These are phyloP conservation scores for Euzetes globulus DNA, from an alignment of 2,888 invertebrate species.

Conservation along the genomic window DNA sequence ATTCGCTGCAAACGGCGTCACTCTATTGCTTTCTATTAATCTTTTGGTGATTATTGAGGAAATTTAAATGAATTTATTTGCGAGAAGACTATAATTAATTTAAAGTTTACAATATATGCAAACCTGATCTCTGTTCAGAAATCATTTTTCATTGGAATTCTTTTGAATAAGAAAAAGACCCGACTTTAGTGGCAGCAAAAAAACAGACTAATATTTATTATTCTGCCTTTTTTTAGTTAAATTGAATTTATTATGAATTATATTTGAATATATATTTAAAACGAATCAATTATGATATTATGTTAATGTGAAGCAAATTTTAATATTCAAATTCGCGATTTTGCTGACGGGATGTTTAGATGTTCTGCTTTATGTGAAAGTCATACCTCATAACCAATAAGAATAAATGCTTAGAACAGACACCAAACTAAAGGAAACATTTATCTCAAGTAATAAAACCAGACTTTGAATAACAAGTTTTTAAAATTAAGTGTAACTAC, in stretches of 20 bases:
- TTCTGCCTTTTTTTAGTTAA: background rate
- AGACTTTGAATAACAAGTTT: slow-evolving; percentile 22
- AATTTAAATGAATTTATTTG: background rate
- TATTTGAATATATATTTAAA: slow-evolving; percentile 8
- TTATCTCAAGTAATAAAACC: background rate
- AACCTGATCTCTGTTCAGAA: background rate
- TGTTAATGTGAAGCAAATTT: background rate
- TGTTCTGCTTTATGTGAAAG: background rate
- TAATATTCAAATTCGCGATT: background rate
- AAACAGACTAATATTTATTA: background rate
- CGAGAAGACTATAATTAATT: background rate
- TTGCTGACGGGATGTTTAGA: background rate
- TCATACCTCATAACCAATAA: background rate
- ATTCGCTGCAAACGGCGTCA: no score
- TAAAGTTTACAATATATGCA: slow-evolving; percentile 1
- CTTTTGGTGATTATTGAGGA: background rate
- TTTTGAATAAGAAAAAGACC: background rate
- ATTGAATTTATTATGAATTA: background rate
- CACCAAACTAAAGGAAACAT: slow-evolving; percentile 3
- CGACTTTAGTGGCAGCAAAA: background rate
- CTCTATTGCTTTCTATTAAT: no score
- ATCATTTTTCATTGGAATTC: background rate
- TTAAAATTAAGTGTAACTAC: slow-evolving; percentile 10
- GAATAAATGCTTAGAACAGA: background rate
- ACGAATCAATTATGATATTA: background rate